Evolutionary conservation across 2,888 invertebrate species (phyloP).

Genomic region (Protophormia terraenovae): DNA sequence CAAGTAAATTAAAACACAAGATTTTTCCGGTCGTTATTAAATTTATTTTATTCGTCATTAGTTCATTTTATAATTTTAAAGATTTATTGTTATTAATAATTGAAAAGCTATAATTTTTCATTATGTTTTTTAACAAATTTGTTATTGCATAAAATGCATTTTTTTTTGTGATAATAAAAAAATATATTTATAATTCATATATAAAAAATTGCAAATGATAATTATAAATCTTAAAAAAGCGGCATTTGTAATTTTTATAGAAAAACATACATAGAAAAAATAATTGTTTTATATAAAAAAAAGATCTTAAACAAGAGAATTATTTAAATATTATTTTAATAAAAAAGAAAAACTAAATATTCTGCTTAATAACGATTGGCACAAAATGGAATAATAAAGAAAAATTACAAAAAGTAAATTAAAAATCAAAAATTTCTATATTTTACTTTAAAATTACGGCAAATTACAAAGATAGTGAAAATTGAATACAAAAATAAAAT

Average conservation of each 20-base stretch:
- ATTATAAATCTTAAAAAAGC: neutral
- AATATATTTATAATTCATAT: neutral
- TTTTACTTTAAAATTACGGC: conserved; percentile 23
- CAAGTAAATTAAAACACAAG: neutral
- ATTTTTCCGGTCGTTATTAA: conserved; percentile 43
- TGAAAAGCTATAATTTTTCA: conserved; percentile 59
- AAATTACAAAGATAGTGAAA: conserved; percentile 5
- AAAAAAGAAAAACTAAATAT: neutral
- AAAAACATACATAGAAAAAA: neutral
- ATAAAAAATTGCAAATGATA: conserved; percentile 13
- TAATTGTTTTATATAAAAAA: neutral
- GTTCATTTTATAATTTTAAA: conserved; percentile 49
- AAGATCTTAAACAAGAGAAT: conserved; percentile 8
- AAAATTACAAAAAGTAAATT: conserved; percentile 36
- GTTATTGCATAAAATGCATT: conserved; percentile 59
- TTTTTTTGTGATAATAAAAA: conserved; percentile 33
- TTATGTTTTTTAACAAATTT: conserved; percentile 54
- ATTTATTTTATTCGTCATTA: conserved; percentile 59
- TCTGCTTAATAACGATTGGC: conserved; percentile 53
- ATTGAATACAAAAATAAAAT: conserved; percentile 8
- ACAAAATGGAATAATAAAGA: conserved; percentile 62
- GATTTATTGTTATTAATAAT: conserved; percentile 46
- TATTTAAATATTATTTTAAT: conserved; percentile 17
- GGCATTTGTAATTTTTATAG: neutral
- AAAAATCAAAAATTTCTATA: conserved; percentile 4